A percentile compares a stretch with the other conserved stretches of the same genome.
Conservation (phyloP, 2,888 invertebrate species). For the Sphinx pinastri region DNA sequence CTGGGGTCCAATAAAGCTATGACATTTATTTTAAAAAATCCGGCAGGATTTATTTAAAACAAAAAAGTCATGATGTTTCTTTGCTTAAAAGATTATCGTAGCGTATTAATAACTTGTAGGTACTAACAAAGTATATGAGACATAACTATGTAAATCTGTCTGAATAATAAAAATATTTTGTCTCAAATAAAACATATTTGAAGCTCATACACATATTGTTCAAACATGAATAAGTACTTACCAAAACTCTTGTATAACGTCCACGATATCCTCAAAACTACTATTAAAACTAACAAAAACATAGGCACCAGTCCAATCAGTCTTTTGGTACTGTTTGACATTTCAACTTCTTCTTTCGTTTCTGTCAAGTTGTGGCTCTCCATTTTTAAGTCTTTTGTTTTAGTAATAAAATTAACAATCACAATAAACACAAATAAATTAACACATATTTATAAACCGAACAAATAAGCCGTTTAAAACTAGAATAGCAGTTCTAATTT, state of each 20-base stretch:
- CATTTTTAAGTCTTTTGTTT: conserved; percentile 36
- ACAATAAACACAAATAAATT: neutral
- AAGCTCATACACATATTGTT: no score
- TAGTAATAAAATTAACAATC: neutral
- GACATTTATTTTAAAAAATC: no score
- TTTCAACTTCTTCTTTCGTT: conserved; percentile 32
- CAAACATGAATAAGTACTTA: conserved; percentile 43
- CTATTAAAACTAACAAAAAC: conserved; percentile 59
- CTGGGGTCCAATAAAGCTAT: no score
- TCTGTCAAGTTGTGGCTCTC: conserved; percentile 37
- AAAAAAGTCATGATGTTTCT: no score
- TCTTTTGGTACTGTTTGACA: conserved; percentile 36
- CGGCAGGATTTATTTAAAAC: no score
- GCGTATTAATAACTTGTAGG: no score
- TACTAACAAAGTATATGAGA: no score
- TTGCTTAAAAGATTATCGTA: no score
- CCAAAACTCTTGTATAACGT: conserved; percentile 62
- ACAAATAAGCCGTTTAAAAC: neutral
- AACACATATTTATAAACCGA: conserved; percentile 2
- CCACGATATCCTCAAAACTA: conserved; percentile 65
- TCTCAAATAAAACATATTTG: no score
- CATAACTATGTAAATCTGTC: no score
- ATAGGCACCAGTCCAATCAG: conserved; percentile 59
- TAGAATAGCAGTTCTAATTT: neutral
- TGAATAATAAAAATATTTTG: no score